Conservation (phyloP, 2,797 vertebrate genomes). For the Danio aesculapii region DNA sequence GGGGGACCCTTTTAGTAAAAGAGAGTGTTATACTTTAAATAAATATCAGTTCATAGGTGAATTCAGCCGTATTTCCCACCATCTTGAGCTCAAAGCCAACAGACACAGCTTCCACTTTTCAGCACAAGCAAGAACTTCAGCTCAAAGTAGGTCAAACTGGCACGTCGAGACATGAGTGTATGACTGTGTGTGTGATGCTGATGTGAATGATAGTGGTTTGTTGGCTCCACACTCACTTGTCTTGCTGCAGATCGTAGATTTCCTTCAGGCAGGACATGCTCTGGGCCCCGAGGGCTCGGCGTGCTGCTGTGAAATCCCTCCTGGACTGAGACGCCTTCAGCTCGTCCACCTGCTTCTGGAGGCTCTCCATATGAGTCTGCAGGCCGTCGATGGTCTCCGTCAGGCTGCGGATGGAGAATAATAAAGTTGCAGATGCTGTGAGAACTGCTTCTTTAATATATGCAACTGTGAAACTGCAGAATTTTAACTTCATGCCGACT, state of each 20-base stretch:
- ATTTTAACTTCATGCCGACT: too few species aligned
- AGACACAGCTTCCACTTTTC: neutral
- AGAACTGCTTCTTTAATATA: too few species aligned
- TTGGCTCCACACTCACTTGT: slow-evolving; percentile 81
- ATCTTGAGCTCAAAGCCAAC: neutral
- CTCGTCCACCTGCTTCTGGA: slow-evolving; percentile 90
- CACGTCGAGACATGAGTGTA: slow-evolving; percentile 8
- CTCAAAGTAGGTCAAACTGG: neutral
- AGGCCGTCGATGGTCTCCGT: slow-evolving; percentile 91
- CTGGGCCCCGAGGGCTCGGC: slow-evolving; percentile 79
- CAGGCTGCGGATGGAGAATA: slow-evolving; percentile 75
- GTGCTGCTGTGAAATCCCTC: slow-evolving; percentile 79
- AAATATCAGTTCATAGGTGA: too few species aligned
- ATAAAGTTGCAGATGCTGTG: neutral
- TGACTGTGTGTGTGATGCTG: neutral
- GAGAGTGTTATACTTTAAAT: too few species aligned
- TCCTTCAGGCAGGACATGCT: slow-evolving; percentile 91
- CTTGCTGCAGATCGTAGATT: slow-evolving; percentile 85
- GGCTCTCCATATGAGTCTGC: slow-evolving; percentile 87
- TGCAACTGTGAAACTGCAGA: too few species aligned
- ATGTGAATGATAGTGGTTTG: neutral
- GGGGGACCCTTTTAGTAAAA: too few species aligned
- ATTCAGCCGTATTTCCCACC: neutral
- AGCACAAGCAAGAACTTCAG: neutral
- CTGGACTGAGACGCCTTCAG: slow-evolving; percentile 79